Evolutionary conservation across 1,140 invertebrate genomes (phyloP), one percentile per base, ranked within the genome.

Genomic region (Panonychus citri): DNA sequence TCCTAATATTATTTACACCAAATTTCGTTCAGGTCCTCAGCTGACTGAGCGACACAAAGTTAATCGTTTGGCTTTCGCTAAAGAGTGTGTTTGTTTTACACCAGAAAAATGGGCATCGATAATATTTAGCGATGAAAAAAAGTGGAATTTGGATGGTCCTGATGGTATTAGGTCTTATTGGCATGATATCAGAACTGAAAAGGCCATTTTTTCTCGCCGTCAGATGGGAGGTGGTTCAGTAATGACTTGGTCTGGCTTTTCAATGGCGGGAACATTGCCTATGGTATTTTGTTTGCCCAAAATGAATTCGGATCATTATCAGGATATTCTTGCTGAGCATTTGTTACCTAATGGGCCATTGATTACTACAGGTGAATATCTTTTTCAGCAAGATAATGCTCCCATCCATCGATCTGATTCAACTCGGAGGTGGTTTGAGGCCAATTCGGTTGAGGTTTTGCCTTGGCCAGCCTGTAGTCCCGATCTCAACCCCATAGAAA

Each of bases 351-450:
- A n/a, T 43, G 15, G 3, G 5, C 42, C 15, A 17, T 17, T n/a
- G 17, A 43, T 21, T 4, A n/a, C 15, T 7, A 4, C 15, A 17
- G 17, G 15, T 5, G 19, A 43, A 17, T 17, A 4, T 17, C 5
- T 43, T 43, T 58, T 58, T 48, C 57, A 58, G 54, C 57, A 58
- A 56, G 57, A 58, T 25, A 56, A 56, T 34, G 57, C 57, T 17
- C 27, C 53, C n/a, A 34, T 55, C n/a, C 57, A 58, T 34, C n/a
- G 24, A 12, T 43, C 52, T 3, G 25, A 3, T 15, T n/a, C n/a
- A 17, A 56, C 57, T 3, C 8, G 5, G 15, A 8, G 4, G 3
- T 56, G 39, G 37, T 56, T 58, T 42, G 30, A 34, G 5, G 39
- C 7, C 10, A 37, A 46, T 42, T 3, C 15, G 3, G 15, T 56